Evolutionary conservation across 2,113 vertebrate genomes (phyloP).

Genomic region (Corythaeola cristata): DNA sequence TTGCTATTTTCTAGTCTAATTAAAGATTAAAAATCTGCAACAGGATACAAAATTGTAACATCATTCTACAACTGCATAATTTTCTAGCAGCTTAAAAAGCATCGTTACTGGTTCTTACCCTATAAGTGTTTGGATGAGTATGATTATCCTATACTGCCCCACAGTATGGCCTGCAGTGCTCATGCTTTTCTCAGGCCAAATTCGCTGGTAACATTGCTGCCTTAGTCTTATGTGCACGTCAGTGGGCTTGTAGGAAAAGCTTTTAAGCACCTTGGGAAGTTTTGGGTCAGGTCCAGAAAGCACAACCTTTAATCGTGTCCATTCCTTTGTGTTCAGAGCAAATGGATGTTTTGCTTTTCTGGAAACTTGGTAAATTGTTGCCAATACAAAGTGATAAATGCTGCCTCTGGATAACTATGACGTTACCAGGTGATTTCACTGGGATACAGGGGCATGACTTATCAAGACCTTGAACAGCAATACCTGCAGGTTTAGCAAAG

Average conservation of each 20-base stretch:
- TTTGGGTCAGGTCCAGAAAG: background rate
- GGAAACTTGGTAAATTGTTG: background rate
- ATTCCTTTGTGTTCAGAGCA: background rate
- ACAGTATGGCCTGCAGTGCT: background rate
- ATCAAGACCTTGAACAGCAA: background rate
- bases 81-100: background rate
- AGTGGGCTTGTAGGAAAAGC: background rate
- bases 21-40: constrained; percentile 43
- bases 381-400: background rate
- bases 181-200: background rate
- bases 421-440: background rate
- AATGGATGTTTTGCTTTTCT: background rate
- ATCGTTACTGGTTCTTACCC: background rate
- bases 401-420: background rate
- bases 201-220: background rate
- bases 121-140: background rate
- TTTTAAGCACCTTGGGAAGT: background rate
- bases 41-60: constrained; percentile 2
- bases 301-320: fast-evolving
- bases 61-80: background rate
- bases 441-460: background rate
- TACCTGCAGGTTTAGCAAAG: background rate
- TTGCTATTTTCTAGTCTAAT: constrained; percentile 38
- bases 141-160: background rate
- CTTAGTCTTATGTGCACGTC: background rate